A percentile compares a stretch with the other conserved stretches of the same genome.
Conservation (phyloP, 2,113 vertebrate genomes). For the Rhineura floridana region DNA sequence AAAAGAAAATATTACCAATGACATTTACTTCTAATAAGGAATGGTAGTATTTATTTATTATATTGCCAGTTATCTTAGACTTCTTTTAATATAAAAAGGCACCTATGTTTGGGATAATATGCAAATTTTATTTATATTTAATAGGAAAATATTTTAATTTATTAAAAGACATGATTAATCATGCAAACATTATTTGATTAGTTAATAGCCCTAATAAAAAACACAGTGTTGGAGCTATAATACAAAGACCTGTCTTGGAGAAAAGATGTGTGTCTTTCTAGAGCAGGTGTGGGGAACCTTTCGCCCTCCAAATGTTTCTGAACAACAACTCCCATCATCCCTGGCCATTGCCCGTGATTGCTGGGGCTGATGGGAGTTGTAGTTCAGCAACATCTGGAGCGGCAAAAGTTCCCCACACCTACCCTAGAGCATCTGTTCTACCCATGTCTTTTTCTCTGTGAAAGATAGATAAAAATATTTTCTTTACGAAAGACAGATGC, state of each 20-base stretch:
- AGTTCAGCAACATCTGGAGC: too few relatives aligned
- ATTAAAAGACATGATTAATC: background rate
- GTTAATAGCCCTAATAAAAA: background rate
- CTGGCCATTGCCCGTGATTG: too few relatives aligned
- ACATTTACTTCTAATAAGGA: background rate
- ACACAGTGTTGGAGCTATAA: background rate
- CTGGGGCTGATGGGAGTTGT: too few relatives aligned
- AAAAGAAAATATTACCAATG: background rate
- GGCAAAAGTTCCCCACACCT: too few relatives aligned
- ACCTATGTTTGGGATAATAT: too few relatives aligned
- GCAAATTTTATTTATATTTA: background rate
- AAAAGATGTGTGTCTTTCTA: background rate
- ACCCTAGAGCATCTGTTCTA: background rate
- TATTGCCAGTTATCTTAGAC: too few relatives aligned
- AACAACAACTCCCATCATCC: too few relatives aligned
- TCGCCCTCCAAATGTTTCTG: too few relatives aligned
- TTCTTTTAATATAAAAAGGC: background rate
- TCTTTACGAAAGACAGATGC: background rate
- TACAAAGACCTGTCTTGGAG: background rate
- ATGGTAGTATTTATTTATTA: background rate
- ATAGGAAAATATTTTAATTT: background rate
- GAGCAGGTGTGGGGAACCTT: too few relatives aligned
- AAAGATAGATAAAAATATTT: background rate
- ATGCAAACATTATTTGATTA: background rate
- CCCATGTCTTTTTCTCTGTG: background rate